These are phyloP conservation scores for Alectura lathami DNA, from an alignment of 2,113 vertebrate species.

Conservation along the genomic window DNA sequence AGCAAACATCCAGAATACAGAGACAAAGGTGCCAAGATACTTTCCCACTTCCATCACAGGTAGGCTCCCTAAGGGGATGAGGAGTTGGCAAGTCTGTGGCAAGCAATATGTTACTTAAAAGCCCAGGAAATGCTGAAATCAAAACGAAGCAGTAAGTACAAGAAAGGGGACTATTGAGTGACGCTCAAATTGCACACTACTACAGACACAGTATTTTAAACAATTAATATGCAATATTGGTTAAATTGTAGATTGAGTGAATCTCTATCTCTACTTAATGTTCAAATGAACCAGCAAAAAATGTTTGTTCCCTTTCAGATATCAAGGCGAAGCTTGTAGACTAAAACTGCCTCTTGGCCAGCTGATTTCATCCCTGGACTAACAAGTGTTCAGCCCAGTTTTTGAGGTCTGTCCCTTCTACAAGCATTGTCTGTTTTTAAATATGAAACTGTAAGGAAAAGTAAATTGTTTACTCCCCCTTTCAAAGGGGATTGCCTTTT, in stretches of 20 bases:
- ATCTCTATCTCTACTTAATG: not conserved
- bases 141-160: not conserved
- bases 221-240: not conserved
- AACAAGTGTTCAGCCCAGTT: not conserved
- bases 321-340: not conserved
- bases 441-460: not conserved
- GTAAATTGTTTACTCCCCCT: not conserved
- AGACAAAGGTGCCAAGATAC: not conserved
- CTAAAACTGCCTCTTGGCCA: not conserved
- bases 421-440: not conserved
- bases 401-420: not conserved
- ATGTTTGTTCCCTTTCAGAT: not conserved
- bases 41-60: not conserved
- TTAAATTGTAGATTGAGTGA: not conserved
- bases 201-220: not conserved
- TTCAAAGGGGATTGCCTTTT: not conserved
- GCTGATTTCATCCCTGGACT: not conserved
- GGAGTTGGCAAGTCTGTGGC: not conserved
- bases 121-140: conserved; percentile 10
- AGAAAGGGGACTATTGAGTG: not conserved
- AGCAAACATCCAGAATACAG: not conserved
- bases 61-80: not conserved
- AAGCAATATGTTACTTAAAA: not conserved
- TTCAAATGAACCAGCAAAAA: not conserved
- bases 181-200: not conserved